Base-by-base conservation (phyloP, 2,888 invertebrate species). In the Eueremaeus valkanovi region DNA sequence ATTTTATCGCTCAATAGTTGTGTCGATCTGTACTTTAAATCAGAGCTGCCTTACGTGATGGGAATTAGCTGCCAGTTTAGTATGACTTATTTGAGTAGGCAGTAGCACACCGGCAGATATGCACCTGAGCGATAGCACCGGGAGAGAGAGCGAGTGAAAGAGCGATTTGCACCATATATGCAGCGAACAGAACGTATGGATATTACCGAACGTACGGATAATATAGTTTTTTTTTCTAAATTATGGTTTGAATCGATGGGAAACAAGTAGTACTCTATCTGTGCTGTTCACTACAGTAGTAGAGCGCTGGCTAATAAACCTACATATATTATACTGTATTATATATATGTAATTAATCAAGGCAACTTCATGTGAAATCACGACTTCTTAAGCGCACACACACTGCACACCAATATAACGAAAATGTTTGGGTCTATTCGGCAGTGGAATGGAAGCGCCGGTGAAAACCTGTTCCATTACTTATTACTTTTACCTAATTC, bases 181-280 rank as follows among this genome's bases (percentile, higher is more conserved):
- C 55, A 45, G 55, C 18, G 13, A 9, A n/a, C n/a, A 21, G 40
- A 66, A 66, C 66, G 58, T 31, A 31, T 58, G 58, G 58, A 58
- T 58, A 45, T 45, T 24, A 55, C n/a, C n/a, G n/a, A n/a, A n/a
- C n/a, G n/a, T n/a, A n/a, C n/a, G n/a, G n/a, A n/a, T 55, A 55
- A 24, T 58, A 58, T 58, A 29, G 29, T 58, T 21, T 33, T 66
- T 58, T 66, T 2, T 21, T 18, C 40, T 66, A 40, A 66, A 40
- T 66, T 66, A 66, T 66, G 66, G 66, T 66, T 66, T 40, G 58
- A 66, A 40, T 40, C 66, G 66, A 66, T 66, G 66, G 66, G 66
- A 66, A 66, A 66, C 66, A 66, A 66, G 66, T 66, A 24, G 66
- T 66, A 66, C n/a, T n/a, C n/a, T n/a, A n/a, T 36, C 66, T 36